Conservation (phyloP, 2,888 invertebrate genomes). For the Cremastinae sp. region DNA sequence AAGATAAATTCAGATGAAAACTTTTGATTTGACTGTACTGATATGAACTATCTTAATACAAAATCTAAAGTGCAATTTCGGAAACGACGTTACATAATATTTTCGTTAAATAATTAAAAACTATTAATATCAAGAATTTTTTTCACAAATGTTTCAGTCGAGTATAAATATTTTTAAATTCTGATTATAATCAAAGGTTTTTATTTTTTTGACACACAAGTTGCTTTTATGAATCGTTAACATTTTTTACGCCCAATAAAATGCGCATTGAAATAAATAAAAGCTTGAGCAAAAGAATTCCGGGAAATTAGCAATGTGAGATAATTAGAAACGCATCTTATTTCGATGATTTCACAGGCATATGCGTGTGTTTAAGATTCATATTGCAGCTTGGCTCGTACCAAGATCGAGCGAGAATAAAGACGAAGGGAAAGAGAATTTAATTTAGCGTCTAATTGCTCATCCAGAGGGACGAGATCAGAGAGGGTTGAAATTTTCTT, state of each 20-base stretch:
- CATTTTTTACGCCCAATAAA: neutral
- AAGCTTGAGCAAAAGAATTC: constrained; percentile 21
- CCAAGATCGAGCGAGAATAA: constrained; percentile 1
- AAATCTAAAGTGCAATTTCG: too few species aligned
- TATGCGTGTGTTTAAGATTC: constrained; percentile 24
- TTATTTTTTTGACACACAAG: too few species aligned
- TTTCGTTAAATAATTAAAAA: too few species aligned
- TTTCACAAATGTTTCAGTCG: too few species aligned
- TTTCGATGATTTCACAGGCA: constrained; percentile 17
- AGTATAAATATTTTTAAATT: too few species aligned
- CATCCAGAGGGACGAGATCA: constrained; percentile 52
- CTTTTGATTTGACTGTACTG: too few species aligned
- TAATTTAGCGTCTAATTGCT: constrained; percentile 59
- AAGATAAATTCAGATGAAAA: too few species aligned
- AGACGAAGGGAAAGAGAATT: constrained; percentile 32
- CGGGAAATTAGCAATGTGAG: constrained; percentile 51
- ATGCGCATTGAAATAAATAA: constrained; percentile 32
- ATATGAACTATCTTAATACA: too few species aligned
- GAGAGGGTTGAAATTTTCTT: constrained; percentile 52
- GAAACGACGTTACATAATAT: too few species aligned
- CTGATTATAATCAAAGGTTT: too few species aligned
- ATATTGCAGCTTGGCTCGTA: neutral
- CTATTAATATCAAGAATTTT: too few species aligned
- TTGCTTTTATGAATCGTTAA: too few species aligned
- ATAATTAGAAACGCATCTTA: constrained; percentile 55